phyloP scores from a whole-genome alignment of 2,113 vertebrate genomes.

The Peromyscus polionotus region DNA sequence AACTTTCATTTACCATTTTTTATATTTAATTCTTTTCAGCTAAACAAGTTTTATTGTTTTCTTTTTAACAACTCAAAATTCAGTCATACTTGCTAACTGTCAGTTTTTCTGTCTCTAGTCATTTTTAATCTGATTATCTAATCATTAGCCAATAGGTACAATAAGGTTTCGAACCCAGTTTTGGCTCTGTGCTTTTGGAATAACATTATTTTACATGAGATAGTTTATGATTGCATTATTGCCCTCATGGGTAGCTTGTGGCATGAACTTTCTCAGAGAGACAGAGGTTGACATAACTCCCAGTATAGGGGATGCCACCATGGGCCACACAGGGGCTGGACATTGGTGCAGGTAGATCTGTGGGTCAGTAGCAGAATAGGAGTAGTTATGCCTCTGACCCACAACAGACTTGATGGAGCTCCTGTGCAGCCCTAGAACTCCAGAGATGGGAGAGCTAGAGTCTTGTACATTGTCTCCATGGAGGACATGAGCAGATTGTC shows the following conservation, averaged over 20 bases:
- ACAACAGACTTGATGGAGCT: neutral
- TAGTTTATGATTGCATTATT: neutral
- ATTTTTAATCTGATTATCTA: neutral
- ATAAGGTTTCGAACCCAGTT: neutral
- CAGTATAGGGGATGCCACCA: neutral
- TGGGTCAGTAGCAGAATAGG: too few relatives aligned
- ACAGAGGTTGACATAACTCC: neutral
- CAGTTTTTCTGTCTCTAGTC: neutral
- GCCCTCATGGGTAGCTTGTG: neutral
- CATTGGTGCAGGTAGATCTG: neutral
- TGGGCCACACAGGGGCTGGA: neutral
- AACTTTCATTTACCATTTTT: neutral
- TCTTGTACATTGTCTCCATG: neutral
- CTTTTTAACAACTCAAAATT: neutral
- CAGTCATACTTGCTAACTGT: neutral
- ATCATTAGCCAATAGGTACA: neutral
- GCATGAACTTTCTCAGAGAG: neutral
- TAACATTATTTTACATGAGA: too few relatives aligned
- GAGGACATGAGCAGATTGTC: neutral
- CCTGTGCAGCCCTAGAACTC: neutral
- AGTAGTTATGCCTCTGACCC: neutral
- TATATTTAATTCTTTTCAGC: neutral
- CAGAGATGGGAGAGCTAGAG: neutral
- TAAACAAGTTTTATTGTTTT: neutral
- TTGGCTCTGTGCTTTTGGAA: neutral